phyloP scores from a whole-genome alignment of 2,888 invertebrate species.

The Pachycephus smyrnensis region DNA sequence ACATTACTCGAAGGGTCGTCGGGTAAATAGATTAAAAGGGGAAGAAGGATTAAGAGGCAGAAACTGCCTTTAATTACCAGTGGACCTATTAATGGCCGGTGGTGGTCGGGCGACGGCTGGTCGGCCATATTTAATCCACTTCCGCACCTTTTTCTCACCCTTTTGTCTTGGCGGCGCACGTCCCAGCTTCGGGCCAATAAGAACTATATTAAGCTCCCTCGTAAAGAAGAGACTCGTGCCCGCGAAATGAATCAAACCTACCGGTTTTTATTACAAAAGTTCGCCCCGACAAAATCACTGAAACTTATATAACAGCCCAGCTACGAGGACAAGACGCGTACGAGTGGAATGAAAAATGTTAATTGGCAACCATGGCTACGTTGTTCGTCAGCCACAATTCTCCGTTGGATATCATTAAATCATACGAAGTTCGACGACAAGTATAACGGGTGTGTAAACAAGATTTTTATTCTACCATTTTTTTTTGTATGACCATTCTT shows the following conservation, averaged over 20 bases:
- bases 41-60: background rate
- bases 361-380: background rate
- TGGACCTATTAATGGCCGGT: background rate
- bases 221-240: background rate
- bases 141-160: background rate
- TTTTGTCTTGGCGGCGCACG: constrained; percentile 4
- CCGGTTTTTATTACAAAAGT: background rate
- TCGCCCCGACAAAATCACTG: background rate
- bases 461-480: background rate
- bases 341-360: background rate
- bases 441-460: background rate
- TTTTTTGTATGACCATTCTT: background rate
- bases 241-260: constrained; percentile 2
- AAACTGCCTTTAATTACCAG: constrained; percentile 1
- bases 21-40: background rate
- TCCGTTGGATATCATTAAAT: background rate
- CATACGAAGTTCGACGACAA: background rate
- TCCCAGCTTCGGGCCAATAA: background rate
- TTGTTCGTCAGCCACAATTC: background rate
- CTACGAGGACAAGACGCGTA: background rate
- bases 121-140: constrained; percentile 2
- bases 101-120: background rate
- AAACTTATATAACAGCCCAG: background rate
- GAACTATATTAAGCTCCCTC: constrained; percentile 4
- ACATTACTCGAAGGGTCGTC: background rate